Evolutionary conservation across 2,888 invertebrate genomes (phyloP), one percentile per base, ranked within the genome.

Genomic region (Polylopha cassiicola): DNA sequence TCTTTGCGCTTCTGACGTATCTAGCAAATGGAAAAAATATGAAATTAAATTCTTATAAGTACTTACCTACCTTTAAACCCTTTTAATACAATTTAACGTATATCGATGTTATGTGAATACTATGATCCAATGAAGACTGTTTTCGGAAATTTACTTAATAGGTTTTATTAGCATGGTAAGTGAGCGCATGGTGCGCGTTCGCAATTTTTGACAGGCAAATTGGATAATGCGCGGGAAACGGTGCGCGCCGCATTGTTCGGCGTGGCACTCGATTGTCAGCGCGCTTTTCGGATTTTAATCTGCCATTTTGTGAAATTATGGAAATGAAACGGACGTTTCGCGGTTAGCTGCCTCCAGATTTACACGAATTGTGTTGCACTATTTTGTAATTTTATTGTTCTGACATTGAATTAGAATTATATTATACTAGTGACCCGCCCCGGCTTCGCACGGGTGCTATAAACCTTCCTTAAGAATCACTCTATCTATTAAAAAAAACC

Each of bases 291-390:
- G 74, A 75, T 76, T 79, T 73, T 75, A 76, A 79, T 79, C 73
- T 70, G 70, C 65, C 69, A 77, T 80, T 77, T 81, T 77, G 73
- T 78, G 72, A 75, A 73, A 80, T 81, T 80, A 81, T 79, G 73
- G 73, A 80, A 79, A 80, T 73, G 66, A 73, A 81, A 80, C 73
- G 73, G 75, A 79, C 71, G 79, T 79, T 81, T 79, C 74, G 78
- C 78, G 80, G 82, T 80, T 80, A 78, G 76, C 65, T 79, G 73
- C 67, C 64, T 60, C 59, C 65, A 64, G 53, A 59, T 53, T 57
- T 60, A 56, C 34, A 41, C 38, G 47, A 53, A 50, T 53, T 58
- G 58, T 54, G 61, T 61, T 55, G 53, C 53, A 60, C 55, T 58
- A 63, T 71, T 70, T 65, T 72, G 66, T 69, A 60, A 68, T 75